Conservation (phyloP, 2,113 vertebrate genomes). For the Oncorhynchus kisutch region DNA sequence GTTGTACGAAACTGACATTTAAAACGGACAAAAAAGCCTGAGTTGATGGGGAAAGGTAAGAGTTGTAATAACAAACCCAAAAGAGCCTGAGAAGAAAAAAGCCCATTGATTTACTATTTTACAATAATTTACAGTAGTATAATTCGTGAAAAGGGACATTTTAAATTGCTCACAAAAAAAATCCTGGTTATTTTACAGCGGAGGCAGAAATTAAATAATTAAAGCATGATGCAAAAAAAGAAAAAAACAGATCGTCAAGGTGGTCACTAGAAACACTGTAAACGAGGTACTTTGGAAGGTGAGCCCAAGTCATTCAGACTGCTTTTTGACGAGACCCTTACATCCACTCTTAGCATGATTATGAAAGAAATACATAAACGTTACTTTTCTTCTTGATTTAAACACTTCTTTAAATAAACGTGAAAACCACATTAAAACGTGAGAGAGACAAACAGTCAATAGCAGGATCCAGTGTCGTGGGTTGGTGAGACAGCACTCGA, state of each 20-base stretch:
- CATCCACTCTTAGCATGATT: slow-evolving; percentile 76
- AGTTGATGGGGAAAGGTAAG: slow-evolving; percentile 85
- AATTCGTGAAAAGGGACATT: slow-evolving; percentile 80
- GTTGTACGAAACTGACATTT: slow-evolving; percentile 74
- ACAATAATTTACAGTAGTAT: slow-evolving; percentile 96
- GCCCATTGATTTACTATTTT: slow-evolving; percentile 91
- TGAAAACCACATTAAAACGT: slow-evolving; percentile 72
- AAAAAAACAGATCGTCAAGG: slow-evolving; percentile 71
- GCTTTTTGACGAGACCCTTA: slow-evolving; percentile 73
- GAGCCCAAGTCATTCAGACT: slow-evolving; percentile 85
- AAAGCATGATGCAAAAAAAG: slow-evolving; percentile 87
- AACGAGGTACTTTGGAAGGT: slow-evolving; percentile 98
- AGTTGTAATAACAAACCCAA: slow-evolving; percentile 78
- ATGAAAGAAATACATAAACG: slow-evolving; percentile 64
- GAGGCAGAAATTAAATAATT: slow-evolving; percentile 98
- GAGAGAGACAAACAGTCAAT: slow-evolving; percentile 70
- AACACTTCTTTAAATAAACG: slow-evolving; percentile 75
- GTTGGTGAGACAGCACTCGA: slow-evolving; percentile 87
- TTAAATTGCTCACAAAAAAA: slow-evolving; percentile 82
- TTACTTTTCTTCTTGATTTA: slow-evolving; percentile 59
- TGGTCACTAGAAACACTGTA: slow-evolving; percentile 90
- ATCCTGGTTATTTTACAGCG: slow-evolving; percentile 86
- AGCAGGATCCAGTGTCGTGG: slow-evolving; percentile 88
- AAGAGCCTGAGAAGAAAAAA: slow-evolving; percentile 88
- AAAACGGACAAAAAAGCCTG: slow-evolving; percentile 86